A percentile compares a stretch with the other conserved stretches of the same genome.
Conservation (phyloP, 2,797 vertebrate genomes). For the Cacajao melanocephalus region DNA sequence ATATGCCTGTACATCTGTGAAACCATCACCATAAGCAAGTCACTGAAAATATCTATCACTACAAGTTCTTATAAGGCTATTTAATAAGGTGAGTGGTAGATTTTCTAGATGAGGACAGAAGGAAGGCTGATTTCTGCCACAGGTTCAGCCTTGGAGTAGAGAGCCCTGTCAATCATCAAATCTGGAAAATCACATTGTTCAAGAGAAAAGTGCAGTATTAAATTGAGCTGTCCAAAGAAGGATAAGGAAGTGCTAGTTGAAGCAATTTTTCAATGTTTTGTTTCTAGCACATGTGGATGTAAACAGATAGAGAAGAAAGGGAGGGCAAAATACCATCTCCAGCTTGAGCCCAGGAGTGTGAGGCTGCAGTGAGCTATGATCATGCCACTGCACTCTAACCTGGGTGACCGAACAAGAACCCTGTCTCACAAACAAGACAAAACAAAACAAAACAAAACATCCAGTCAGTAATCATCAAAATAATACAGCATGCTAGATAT, state of each 20-base stretch:
- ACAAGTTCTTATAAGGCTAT: not conserved
- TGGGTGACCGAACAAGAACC: not conserved
- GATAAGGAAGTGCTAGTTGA: not conserved
- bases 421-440: not conserved
- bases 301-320: not conserved
- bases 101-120: not conserved
- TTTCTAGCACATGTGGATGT: not conserved
- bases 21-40: not conserved
- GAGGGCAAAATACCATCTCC: not conserved
- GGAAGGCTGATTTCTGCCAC: not conserved
- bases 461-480: not conserved
- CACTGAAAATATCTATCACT: not conserved
- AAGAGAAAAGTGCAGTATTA: not conserved
- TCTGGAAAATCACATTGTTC: constrained; percentile 8
- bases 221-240: not conserved
- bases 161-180: not conserved
- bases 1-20: not conserved
- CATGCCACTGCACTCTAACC: not conserved
- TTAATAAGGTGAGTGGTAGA: not conserved
- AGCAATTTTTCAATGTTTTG: not conserved
- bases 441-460: not conserved
- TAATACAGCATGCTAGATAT: not conserved
- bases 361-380: not conserved
- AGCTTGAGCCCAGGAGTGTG: not conserved
- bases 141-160: not conserved